These are phyloP conservation scores for Drosophila bunnanda DNA, from an alignment of 2,888 invertebrate genomes.

Conservation along the genomic window DNA sequence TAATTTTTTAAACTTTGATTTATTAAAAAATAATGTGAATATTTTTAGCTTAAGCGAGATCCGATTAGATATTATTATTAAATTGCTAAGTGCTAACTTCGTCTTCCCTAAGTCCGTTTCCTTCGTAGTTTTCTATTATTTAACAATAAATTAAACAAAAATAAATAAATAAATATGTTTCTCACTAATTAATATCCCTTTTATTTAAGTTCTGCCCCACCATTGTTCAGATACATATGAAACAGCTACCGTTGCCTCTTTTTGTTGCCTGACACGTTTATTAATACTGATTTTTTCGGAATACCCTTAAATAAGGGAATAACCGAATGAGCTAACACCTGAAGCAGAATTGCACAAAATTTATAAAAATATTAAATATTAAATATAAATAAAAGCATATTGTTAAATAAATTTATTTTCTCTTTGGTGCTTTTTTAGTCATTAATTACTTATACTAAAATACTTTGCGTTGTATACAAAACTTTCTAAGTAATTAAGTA, in stretches of 20 bases:
- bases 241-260: constrained; percentile 75
- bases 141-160: too few relatives aligned
- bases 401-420: neutral
- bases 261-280: constrained; percentile 78
- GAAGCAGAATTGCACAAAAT: too few relatives aligned
- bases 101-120: too few relatives aligned
- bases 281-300: constrained; percentile 71
- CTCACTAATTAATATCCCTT: neutral
- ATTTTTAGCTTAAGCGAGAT: too few relatives aligned
- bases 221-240: neutral
- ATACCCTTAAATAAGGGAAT: constrained; percentile 14
- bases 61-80: too few relatives aligned
- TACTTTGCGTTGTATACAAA: neutral
- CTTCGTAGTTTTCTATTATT: too few relatives aligned
- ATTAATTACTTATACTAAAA: neutral
- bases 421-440: neutral
- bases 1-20: too few relatives aligned
- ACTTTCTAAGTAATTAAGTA: neutral
- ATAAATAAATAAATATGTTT: neutral
- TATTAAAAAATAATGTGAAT: too few relatives aligned
- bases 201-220: neutral
- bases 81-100: too few relatives aligned
- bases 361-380: too few relatives aligned
- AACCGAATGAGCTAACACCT: neutral
- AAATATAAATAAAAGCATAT: neutral